Percentiles rank a stretch among this genome's conserved stretches.
Evolutionary conservation across 2,888 invertebrate genomes (phyloP).

Genomic region (Stenotaenia linearis): DNA sequence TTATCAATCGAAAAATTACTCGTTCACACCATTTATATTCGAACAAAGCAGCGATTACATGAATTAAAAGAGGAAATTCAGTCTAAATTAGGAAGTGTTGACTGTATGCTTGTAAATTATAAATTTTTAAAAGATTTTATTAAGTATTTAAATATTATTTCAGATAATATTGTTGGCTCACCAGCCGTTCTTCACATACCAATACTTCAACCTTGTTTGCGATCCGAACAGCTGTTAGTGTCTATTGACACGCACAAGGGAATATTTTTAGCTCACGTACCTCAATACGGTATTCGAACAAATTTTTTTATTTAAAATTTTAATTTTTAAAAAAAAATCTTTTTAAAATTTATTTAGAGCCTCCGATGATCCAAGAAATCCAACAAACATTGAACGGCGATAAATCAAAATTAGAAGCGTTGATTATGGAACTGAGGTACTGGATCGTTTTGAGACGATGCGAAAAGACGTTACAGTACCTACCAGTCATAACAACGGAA

Average conservation of each 20-base stretch:
- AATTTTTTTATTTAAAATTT: too few species aligned
- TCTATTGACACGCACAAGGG: constrained; percentile 94
- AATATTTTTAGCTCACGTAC: constrained; percentile 82
- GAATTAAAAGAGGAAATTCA: constrained; percentile 71
- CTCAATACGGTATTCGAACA: constrained; percentile 74
- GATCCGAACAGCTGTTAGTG: constrained; percentile 85
- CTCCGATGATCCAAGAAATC: constrained; percentile 66
- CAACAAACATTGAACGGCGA: constrained; percentile 73
- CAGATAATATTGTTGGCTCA: constrained; percentile 80
- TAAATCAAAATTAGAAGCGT: constrained; percentile 58
- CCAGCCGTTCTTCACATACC: constrained; percentile 89
- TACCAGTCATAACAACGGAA: constrained; percentile 82
- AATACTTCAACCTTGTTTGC: constrained; percentile 78
- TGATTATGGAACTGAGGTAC: constrained; percentile 64
- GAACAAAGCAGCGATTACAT: constrained; percentile 74
- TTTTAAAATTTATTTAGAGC: constrained; percentile 47
- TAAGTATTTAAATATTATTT: constrained; percentile 28
- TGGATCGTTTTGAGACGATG: constrained; percentile 90
- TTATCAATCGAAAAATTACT: constrained; percentile 91
- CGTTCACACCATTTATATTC: constrained; percentile 90
- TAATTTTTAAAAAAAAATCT: constrained; percentile 42
- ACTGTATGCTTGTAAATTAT: constrained; percentile 54
- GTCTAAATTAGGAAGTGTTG: constrained; percentile 62
- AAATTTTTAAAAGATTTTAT: too few species aligned
- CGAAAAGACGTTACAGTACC: constrained; percentile 88